Base-by-base conservation (phyloP, 1,140 invertebrate genomes). In the Goniozus legneri region DNA sequence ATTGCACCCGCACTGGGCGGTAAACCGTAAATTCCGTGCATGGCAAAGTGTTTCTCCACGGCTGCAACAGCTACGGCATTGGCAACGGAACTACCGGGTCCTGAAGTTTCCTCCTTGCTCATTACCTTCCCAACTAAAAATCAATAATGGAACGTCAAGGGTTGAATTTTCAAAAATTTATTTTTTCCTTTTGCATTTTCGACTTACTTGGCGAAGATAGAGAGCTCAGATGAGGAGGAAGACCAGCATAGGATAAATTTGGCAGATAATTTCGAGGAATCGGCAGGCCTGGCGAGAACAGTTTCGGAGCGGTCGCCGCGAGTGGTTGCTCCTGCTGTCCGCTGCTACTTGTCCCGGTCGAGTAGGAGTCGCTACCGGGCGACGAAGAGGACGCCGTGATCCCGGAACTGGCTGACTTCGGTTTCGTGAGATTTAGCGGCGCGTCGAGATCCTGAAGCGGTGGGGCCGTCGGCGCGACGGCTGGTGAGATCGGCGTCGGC, bases 361-460 rank as follows among this genome's bases (percentile, higher is more conserved):
- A 81, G 36, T 62, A 77, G 62, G 54, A 67, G 14, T 76, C 77
- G 8, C 76, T 73, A 43, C 74, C 51, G 18, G 71, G 62, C 30
- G 65, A 66, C 8, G 65, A 65, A 1, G 69, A 74, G 4, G 65
- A 64, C 10, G 69, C 62, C 8, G 65, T 62, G 8, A 60, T 58
- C 2, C 64, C 62, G 8, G 76, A 71, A 0, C 74, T 76, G 14
- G 62, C 62, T 12, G 78, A 80, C 63, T 92, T 89, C 19, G 91
- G 91, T 74, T 95, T 95, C 52, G 84, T 88, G 4, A 95, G 82
- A 73, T 95, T 95, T 1, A 95, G 75, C 0, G 92, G 92, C 0
- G 88, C 84, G 60, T 95, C 91, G 3, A 86, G 79, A 58, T 88
- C 85, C 10, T 76, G 71, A 16, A 76, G 72, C 3, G 75, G 69